Conservation (phyloP, 2,113 vertebrate genomes). For the Physeter macrocephalus region DNA sequence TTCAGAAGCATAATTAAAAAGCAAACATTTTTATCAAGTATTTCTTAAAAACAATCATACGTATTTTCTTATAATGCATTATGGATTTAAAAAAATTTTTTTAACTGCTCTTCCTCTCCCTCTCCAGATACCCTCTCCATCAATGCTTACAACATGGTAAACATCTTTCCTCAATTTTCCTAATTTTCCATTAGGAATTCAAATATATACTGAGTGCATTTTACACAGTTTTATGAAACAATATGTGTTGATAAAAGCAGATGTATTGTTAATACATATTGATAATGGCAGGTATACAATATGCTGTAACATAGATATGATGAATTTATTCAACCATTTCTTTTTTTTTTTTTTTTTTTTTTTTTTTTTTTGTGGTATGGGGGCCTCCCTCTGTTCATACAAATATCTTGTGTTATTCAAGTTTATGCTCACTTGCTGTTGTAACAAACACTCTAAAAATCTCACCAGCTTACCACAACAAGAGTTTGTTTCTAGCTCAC, state of each 20-base stretch:
- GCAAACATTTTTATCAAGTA: background rate
- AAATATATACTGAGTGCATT: background rate
- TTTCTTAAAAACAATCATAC: background rate
- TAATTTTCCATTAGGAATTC: background rate
- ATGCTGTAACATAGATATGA: background rate
- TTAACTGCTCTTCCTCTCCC: background rate
- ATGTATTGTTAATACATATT: background rate
- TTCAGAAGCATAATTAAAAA: conserved; percentile 9
- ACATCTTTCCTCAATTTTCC: background rate
- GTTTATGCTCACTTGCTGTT: background rate
- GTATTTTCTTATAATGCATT: background rate
- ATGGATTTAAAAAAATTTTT: background rate
- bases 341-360: no score
- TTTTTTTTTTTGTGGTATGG: no score
- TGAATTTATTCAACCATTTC: background rate
- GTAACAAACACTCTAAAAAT: background rate
- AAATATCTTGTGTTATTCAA: background rate
- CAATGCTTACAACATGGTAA: background rate
- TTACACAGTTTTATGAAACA: background rate
- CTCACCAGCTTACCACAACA: background rate
- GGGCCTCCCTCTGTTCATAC: no score
- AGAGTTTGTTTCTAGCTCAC: background rate
- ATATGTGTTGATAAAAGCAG: background rate
- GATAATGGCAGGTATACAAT: background rate
- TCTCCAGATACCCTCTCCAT: background rate